Conservation (phyloP, 1,140 invertebrate genomes). For the Caenorhabditis tropicalis region DNA sequence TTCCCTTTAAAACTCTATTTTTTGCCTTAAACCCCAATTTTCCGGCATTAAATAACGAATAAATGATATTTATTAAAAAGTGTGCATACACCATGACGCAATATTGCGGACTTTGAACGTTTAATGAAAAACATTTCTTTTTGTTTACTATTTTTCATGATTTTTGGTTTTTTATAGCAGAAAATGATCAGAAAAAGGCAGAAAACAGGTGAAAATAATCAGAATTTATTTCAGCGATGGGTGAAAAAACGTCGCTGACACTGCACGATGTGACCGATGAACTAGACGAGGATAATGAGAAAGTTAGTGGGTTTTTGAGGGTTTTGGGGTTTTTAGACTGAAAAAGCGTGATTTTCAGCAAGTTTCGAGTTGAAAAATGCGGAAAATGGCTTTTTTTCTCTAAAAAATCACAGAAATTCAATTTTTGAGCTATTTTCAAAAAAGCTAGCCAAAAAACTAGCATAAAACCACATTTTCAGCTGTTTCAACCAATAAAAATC, state of each 20-base stretch:
- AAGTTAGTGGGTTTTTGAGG: too few relatives aligned
- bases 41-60: background rate
- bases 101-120: slow-evolving; percentile 9
- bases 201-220: background rate
- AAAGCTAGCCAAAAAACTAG: too few relatives aligned
- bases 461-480: too few relatives aligned
- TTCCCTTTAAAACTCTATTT: background rate
- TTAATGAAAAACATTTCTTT: background rate
- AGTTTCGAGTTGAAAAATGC: too few relatives aligned
- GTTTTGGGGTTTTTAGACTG: too few relatives aligned
- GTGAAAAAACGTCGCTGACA: slow-evolving; percentile 9
- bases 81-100: slow-evolving; percentile 1
- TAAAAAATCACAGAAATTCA: too few relatives aligned
- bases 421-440: too few relatives aligned
- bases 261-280: slow-evolving; percentile 46
- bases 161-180: background rate
- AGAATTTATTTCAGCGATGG: background rate
- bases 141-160: background rate
- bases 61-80: background rate
- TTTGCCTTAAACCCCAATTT: too few relatives aligned
- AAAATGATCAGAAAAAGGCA: background rate
- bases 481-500: too few relatives aligned
- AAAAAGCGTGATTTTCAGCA: too few relatives aligned
- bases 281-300: slow-evolving; percentile 26
- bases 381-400: too few relatives aligned